Evolutionary conservation across 2,888 invertebrate species (phyloP), one percentile per base, ranked within the genome.

Genomic region (Erebia ligea): DNA sequence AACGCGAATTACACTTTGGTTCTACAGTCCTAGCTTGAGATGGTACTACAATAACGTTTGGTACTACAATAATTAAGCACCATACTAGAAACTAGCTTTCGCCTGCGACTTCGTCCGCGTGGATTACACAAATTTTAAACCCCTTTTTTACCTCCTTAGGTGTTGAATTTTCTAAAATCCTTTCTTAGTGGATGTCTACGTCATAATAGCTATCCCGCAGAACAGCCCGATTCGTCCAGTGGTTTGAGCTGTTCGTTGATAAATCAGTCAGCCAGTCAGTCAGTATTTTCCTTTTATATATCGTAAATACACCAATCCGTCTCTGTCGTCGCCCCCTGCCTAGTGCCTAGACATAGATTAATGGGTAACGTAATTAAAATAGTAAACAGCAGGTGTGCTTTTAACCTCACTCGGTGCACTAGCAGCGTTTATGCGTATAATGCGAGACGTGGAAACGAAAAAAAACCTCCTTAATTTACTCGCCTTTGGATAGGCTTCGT

Each of bases 341-440:
- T 45, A 34, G 34, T 34, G 11, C 79, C 78, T 80, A 78, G 84
- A 85, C 85, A 83, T 81, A 83, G 84, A 89, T 89, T 87, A 90
- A 90, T 90, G 84, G 80, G 77, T 79, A 79, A 82, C 84, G 85
- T 89, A 90, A 89, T 90, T 90, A 90, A 87, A 90, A 84, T 88
- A 87, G 88, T 88, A 85, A 86, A 83, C 84, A 83, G 81, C 88
- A 89, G 89, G 88, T 89, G 88, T 81, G 80, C 81, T 80, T 80
- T 82, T 80, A 73, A 76, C 76, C 75, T 76, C 74, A 75, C 74
- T 72, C 72, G 70, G 74, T 69, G 72, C 73, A 77, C 77, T 74
- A 75, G 75, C 76, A 76, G 77, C 78, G 75, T 76, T 76, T 77
- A 68, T 73, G 75, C 76, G 74, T 76, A 76, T 76, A 76, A 76